Evolutionary conservation across 2,113 vertebrate genomes (phyloP).

Genomic region (Forbesichthys papilliferus): DNA sequence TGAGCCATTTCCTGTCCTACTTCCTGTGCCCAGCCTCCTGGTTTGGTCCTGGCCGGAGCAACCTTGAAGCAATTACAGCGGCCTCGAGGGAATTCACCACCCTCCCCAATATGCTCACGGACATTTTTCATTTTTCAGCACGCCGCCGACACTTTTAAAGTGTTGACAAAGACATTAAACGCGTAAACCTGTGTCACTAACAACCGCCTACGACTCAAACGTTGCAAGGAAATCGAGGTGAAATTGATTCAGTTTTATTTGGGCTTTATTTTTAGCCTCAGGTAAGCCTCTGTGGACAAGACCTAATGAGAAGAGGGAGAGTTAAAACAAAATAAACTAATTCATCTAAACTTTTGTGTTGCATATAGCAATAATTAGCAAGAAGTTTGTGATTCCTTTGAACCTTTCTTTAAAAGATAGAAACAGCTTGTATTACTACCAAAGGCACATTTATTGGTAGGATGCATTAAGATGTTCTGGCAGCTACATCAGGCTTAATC

Average conservation of each 20-base stretch:
- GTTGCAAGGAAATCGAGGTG: not conserved
- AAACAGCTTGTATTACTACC: no score
- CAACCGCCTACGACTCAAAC: conserved; percentile 1
- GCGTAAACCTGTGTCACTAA: conserved; percentile 44
- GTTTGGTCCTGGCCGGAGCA: conserved; percentile 62
- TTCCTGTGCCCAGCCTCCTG: conserved; percentile 66
- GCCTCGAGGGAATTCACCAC: conserved; percentile 68
- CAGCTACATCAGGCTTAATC: no score
- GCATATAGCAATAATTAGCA: no score
- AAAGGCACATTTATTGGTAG: no score
- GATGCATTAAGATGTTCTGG: no score
- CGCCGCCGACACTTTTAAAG: conserved; percentile 53
- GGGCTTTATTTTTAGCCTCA: not conserved
- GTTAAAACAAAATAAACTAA: no score
- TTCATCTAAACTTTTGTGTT: no score
- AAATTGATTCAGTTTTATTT: no score
- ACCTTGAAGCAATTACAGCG: conserved; percentile 75
- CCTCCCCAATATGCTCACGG: conserved; percentile 44
- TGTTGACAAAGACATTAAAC: conserved; percentile 70
- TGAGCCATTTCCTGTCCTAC: conserved; percentile 70
- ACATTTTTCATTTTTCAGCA: conserved; percentile 76
- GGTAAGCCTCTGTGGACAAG: not conserved
- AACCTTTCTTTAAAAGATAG: no score
- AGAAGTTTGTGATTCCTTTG: no score
- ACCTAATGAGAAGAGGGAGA: no score